Percentiles rank a stretch among this genome's conserved stretches.
phyloP scores from a whole-genome alignment of 2,888 invertebrate species.

The Gymnocheta viridis region DNA sequence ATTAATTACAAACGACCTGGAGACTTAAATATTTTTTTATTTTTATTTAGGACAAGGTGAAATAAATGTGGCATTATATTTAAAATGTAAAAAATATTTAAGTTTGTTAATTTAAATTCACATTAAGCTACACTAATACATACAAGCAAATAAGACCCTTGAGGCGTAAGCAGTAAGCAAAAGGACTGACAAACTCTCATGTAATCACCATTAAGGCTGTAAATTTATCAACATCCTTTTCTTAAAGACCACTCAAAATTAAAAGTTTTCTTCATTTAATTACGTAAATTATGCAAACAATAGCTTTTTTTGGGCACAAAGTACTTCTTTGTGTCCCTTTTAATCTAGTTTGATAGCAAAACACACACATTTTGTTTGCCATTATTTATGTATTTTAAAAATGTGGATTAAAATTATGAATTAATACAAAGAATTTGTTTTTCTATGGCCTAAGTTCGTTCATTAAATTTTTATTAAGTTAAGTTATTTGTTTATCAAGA shows the following conservation, averaged over 20 bases:
- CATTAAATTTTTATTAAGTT: too few species aligned
- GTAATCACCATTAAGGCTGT: slow-evolving; percentile 19
- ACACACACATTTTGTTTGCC: too few species aligned
- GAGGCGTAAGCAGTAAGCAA: background rate
- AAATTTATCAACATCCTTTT: slow-evolving; percentile 39
- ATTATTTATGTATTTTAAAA: too few species aligned
- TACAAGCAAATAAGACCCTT: background rate
- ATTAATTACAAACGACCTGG: background rate
- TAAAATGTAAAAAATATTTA: too few species aligned
- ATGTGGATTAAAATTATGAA: too few species aligned
- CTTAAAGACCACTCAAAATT: background rate
- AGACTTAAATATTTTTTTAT: background rate
- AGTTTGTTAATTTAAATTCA: slow-evolving; percentile 31
- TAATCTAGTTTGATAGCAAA: too few species aligned
- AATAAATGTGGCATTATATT: background rate
- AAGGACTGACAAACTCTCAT: too few species aligned
- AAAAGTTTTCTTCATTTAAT: background rate
- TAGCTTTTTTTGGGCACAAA: too few species aligned
- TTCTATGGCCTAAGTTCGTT: too few species aligned
- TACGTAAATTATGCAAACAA: background rate
- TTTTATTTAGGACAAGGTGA: background rate
- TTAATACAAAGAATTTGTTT: too few species aligned
- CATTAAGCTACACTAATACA: background rate
- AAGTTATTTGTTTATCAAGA: too few species aligned
- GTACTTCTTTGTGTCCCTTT: too few species aligned